Conservation (phyloP, 2,797 vertebrate species). For the Peromyscus eremicus region DNA sequence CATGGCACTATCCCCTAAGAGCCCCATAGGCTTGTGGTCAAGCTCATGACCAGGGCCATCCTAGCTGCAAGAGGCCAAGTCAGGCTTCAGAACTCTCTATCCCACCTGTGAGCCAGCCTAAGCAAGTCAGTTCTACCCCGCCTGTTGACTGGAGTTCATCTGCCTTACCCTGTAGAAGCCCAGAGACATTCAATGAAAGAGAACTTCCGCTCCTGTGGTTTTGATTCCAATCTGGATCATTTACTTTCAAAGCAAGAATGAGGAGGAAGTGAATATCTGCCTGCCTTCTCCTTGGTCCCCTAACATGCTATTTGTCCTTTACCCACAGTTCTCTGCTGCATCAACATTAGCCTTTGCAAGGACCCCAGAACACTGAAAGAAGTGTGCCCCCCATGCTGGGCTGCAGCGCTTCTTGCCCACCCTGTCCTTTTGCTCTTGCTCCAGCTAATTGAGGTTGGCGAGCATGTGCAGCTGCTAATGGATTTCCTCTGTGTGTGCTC, state of each 20-base stretch:
- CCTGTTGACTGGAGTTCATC: not conserved
- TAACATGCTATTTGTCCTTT: not conserved
- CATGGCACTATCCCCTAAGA: not conserved
- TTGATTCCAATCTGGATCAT: conserved; percentile 32
- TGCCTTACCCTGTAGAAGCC: not conserved
- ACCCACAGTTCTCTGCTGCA: not conserved
- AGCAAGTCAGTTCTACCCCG: not conserved
- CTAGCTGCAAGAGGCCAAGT: not conserved
- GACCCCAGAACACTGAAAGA: conserved; percentile 6
- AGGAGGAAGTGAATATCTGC: conserved; percentile 60
- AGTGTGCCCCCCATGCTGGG: conserved; percentile 47
- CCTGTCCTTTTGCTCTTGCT: conserved; percentile 84
- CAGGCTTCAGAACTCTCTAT: not conserved
- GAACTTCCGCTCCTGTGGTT: not conserved
- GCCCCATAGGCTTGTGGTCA: not conserved
- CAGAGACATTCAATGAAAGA: not conserved
- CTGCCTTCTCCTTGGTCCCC: conserved; percentile 24
- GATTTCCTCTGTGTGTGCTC: conserved; percentile 75
- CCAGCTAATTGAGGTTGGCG: conserved; percentile 84
- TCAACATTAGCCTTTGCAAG: not conserved
- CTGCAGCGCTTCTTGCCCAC: conserved; percentile 78
- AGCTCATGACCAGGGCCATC: not conserved
- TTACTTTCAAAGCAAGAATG: conserved; percentile 49
- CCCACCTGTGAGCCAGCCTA: not conserved
- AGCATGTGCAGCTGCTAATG: conserved; percentile 75